A percentile compares a stretch with the other conserved stretches of the same genome.
Evolutionary conservation across 2,888 invertebrate genomes (phyloP).

Genomic region (Chloromyia formosa): DNA sequence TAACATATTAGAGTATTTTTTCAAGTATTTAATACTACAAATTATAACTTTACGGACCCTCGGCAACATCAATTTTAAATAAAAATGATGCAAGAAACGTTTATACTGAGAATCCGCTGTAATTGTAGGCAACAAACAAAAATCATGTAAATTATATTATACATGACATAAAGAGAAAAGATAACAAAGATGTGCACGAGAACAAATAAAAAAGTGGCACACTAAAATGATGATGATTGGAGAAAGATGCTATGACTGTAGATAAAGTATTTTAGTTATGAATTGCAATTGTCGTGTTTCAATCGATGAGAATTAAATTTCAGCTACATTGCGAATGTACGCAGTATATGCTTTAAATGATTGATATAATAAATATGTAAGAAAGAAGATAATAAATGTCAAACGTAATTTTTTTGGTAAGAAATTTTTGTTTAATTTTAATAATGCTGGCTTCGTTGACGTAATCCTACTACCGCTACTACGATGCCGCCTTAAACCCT

Average conservation of each 20-base stretch:
- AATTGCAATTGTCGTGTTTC: background rate
- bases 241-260: conserved; percentile 1
- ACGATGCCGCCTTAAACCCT: too few relatives aligned
- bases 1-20: too few relatives aligned
- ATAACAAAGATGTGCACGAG: background rate
- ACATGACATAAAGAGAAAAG: background rate
- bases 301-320: too few relatives aligned
- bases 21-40: too few relatives aligned
- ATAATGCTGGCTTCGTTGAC: too few relatives aligned
- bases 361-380: background rate
- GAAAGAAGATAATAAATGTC: conserved; percentile 1
- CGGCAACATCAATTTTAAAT: too few relatives aligned
- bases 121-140: background rate
- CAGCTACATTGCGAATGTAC: background rate
- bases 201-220: too few relatives aligned
- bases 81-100: too few relatives aligned
- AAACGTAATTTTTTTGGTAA: conserved; percentile 31
- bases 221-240: background rate
- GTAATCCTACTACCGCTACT: too few relatives aligned
- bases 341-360: background rate
- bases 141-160: background rate
- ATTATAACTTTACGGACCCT: too few relatives aligned
- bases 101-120: too few relatives aligned
- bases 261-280: conserved; percentile 3
- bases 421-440: background rate